Conservation (phyloP, 2,888 invertebrate genomes). For the Arge pagana region DNA sequence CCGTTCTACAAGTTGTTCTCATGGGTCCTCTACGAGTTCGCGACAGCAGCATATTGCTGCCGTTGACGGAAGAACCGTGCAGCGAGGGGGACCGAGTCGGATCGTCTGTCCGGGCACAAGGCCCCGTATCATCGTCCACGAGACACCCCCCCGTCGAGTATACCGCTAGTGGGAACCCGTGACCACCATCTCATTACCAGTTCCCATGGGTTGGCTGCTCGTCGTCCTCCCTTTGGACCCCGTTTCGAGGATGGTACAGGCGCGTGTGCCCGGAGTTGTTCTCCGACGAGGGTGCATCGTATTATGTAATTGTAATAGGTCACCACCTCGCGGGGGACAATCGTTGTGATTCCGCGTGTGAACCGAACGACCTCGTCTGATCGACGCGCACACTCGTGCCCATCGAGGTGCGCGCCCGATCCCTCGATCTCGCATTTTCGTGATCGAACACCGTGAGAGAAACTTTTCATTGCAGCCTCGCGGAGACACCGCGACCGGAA, state of each 20-base stretch:
- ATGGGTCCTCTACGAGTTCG: constrained; percentile 8
- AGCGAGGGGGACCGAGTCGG: constrained; percentile 46
- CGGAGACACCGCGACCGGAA: too few relatives aligned
- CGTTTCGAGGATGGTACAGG: constrained; percentile 11
- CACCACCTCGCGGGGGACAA: constrained; percentile 26
- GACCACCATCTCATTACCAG: constrained; percentile 58
- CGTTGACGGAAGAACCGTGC: constrained; percentile 56
- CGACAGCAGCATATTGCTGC: constrained; percentile 54
- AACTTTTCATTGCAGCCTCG: too few relatives aligned
- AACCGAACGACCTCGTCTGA: constrained; percentile 22
- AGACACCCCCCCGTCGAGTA: constrained; percentile 18
- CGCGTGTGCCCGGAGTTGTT: constrained; percentile 22
- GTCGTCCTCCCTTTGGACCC: constrained; percentile 8
- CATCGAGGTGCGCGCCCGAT: too few relatives aligned
- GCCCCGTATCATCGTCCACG: constrained; percentile 31
- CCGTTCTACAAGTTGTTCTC: constrained; percentile 18
- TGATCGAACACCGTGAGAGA: too few relatives aligned
- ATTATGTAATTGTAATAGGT: constrained; percentile 53
- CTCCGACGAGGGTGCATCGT: constrained; percentile 48
- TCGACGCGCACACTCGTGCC: too few relatives aligned
- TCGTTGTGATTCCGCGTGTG: constrained; percentile 25
- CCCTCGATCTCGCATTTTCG: too few relatives aligned
- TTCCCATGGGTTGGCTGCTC: constrained; percentile 56
- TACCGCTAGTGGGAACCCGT: constrained; percentile 50
- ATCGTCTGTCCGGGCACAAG: constrained; percentile 25